Percentiles rank a stretch among this genome's conserved stretches.
phyloP scores from a whole-genome alignment of 2,888 invertebrate species.

The Diarsia dahlii region DNA sequence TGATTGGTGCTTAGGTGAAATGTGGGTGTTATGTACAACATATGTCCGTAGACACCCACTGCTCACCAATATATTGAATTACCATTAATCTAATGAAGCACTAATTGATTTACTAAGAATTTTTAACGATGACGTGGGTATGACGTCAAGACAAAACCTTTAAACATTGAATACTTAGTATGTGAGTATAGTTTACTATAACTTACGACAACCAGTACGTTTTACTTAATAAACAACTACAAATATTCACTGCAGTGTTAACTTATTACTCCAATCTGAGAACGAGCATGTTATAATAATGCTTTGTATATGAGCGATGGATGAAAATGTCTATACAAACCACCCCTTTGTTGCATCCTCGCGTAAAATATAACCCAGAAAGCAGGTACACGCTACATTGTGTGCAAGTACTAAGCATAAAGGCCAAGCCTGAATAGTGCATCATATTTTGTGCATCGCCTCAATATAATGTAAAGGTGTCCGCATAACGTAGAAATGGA shows the following conservation, averaged over 20 bases:
- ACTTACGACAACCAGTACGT: background rate
- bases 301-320: constrained; percentile 43
- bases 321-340: constrained; percentile 32
- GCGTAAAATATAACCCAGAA: constrained; percentile 48
- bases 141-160: background rate
- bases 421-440: constrained; percentile 48
- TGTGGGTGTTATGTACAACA: background rate
- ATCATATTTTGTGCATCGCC: constrained; percentile 51
- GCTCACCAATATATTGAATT: constrained; percentile 4
- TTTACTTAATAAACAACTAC: background rate
- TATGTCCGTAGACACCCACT: constrained; percentile 11
- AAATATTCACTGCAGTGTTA: constrained; percentile 6
- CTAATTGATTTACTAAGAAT: constrained; percentile 12
- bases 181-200: background rate
- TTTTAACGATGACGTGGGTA: constrained; percentile 5
- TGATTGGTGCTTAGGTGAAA: background rate
- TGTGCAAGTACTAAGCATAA: constrained; percentile 48
- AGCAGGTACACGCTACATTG: constrained; percentile 55
- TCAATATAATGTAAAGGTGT: constrained; percentile 31
- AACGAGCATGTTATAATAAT: constrained; percentile 5
- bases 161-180: background rate
- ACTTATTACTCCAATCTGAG: constrained; percentile 2
- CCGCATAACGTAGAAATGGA: constrained; percentile 29
- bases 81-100: constrained; percentile 17
- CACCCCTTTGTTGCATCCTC: constrained; percentile 47